Conservation (phyloP, 2,888 invertebrate species). For the Eilema sororculum region DNA sequence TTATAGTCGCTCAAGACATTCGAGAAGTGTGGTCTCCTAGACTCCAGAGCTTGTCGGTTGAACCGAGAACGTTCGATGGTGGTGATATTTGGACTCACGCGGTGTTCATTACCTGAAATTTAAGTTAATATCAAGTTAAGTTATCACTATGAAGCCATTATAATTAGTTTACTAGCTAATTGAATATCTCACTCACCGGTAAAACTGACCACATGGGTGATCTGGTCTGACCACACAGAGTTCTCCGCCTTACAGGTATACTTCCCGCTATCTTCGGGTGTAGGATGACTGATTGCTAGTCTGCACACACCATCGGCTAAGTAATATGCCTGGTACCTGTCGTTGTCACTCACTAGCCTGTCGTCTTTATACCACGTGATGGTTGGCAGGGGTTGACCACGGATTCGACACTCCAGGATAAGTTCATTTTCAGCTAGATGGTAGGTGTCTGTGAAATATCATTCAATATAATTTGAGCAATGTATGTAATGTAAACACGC, state of each 20-base stretch:
- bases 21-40: constrained; percentile 90
- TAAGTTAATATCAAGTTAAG: neutral
- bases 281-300: constrained; percentile 89
- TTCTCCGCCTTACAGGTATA: constrained; percentile 93
- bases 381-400: constrained; percentile 90
- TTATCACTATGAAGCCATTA: neutral
- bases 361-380: constrained; percentile 93
- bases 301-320: constrained; percentile 92
- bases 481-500: neutral
- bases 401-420: constrained; percentile 92
- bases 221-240: constrained; percentile 90
- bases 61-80: constrained; percentile 71
- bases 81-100: constrained; percentile 67
- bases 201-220: constrained; percentile 91
- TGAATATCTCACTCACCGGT: constrained; percentile 77
- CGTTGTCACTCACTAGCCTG: constrained; percentile 81
- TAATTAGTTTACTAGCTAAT: too few species aligned
- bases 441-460: constrained; percentile 88
- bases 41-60: constrained; percentile 74
- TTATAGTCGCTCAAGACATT: constrained; percentile 90
- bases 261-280: constrained; percentile 90
- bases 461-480: neutral
- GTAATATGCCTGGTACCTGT: constrained; percentile 89
- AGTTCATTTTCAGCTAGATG: constrained; percentile 91
- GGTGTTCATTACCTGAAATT: constrained; percentile 68